Base-by-base conservation (phyloP, 2,113 vertebrate genomes). In the Poicephalus gulielmi region DNA sequence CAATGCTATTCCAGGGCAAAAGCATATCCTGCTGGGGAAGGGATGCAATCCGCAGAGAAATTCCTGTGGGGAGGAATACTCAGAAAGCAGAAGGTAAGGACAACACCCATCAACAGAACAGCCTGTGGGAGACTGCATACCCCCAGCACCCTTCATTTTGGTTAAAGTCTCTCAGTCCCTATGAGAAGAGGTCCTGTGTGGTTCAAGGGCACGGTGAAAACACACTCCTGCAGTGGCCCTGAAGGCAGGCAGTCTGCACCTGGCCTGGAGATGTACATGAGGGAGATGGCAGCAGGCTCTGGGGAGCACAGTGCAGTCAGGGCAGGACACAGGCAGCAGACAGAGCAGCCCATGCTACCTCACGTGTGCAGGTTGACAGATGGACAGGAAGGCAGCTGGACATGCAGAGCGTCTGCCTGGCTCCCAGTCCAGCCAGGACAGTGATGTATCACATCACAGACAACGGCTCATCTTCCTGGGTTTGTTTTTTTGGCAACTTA, bases 401-500 rank as follows among this genome's bases (percentile, higher is more conserved):
- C 90, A 71, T 0, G 2, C 83, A 62, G 68, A 69, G 82, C 1
- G 17, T 79, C 70, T 33, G 67, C 63, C 63, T 70, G 82, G 88
- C 76, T 89, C 74, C 71, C 43, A 68, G 46, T 73, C 59, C 71
- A 77, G 59, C 78, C 76, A 31, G 73, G 53, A 35, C 37, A 55
- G 33, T 27, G 71, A 86, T 70, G 49, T 30, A 66, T 88, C 69
- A 53, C 59, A 76, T 79, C 91, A 67, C 49, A 90, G 60, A 86
- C 86, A 95, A 94, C 85, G 6, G 91, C 60, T 88, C 88, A 63
- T 37, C 68, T 81, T 91, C 86, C 95, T 81, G 86, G 67, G 23
- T 92, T 92, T 67, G 33, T 11, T 59, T 93, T 92, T 95, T 97
- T 94, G 96, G 97, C 96, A 97, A 97, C 82, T 92, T 81, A 70